Evolutionary conservation across 2,113 vertebrate genomes (phyloP).

Genomic region (Onychorhynchus coronatus): DNA sequence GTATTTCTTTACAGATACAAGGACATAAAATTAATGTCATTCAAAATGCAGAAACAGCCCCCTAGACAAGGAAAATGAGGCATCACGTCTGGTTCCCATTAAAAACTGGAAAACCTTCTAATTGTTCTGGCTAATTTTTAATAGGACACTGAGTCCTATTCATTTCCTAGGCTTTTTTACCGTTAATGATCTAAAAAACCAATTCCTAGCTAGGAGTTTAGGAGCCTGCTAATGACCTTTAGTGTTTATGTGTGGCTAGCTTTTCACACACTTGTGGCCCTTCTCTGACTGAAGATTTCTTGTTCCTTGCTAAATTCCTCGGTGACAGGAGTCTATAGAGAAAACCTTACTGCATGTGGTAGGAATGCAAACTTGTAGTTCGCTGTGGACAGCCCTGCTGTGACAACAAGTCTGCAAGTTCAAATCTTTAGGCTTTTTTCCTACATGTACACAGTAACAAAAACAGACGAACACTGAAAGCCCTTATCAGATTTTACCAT

Average conservation of each 20-base stretch:
- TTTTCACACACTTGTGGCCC: constrained; percentile 37
- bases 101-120: constrained; percentile 15
- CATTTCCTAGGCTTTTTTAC: constrained; percentile 26
- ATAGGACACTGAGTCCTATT: constrained; percentile 23
- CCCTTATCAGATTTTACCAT: background rate
- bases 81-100: constrained; percentile 14
- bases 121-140: constrained; percentile 60
- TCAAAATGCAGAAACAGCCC: constrained; percentile 10
- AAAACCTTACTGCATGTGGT: constrained; percentile 54
- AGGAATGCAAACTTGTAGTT: constrained; percentile 61
- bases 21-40: background rate
- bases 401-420: constrained; percentile 49
- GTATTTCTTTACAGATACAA: background rate
- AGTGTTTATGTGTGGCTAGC: background rate
- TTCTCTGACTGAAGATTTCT: constrained; percentile 69
- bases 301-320: constrained; percentile 69
- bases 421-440: constrained; percentile 51
- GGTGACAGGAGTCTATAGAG: constrained; percentile 46
- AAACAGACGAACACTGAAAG: background rate
- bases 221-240: constrained; percentile 56
- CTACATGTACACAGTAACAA: background rate
- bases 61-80: background rate
- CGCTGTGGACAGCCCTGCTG: constrained; percentile 52
- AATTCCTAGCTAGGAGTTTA: constrained; percentile 33
- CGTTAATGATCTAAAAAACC: constrained; percentile 42